phyloP scores from a whole-genome alignment of 2,113 vertebrate genomes.

The Budorcas taxicolor region DNA sequence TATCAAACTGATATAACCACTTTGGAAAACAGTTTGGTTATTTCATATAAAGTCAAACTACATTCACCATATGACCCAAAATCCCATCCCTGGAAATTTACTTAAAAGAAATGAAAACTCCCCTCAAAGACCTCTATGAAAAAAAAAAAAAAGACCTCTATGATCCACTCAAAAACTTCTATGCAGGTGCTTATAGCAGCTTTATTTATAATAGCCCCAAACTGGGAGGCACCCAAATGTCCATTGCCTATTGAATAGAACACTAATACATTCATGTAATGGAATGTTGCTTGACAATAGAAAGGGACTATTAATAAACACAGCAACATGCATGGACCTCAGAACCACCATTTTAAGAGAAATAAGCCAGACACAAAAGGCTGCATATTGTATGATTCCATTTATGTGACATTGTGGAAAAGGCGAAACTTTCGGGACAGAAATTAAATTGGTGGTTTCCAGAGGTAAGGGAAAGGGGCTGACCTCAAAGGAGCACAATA shows the following conservation, averaged over 20 bases:
- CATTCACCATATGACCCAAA: not conserved
- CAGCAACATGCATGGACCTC: not conserved
- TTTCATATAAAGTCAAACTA: not conserved
- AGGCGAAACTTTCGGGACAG: not conserved
- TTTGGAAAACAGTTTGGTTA: not conserved
- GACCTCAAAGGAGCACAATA: not conserved
- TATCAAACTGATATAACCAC: not conserved
- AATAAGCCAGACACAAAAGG: slow-evolving; percentile 12
- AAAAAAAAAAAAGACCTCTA: not conserved
- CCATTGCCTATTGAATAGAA: not conserved
- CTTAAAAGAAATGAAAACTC: not conserved
- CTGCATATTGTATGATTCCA: not conserved
- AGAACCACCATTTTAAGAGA: not conserved
- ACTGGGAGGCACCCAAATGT: not conserved
- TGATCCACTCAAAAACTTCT: not conserved
- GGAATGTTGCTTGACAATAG: not conserved
- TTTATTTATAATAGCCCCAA: slow-evolving; percentile 15
- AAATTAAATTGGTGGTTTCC: not conserved
- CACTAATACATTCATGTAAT: not conserved
- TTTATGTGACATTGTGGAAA: not conserved
- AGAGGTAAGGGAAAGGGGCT: not conserved
- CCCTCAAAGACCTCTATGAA: not conserved
- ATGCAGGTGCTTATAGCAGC: not conserved
- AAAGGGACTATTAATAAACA: not conserved
- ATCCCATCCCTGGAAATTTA: not conserved